Evolutionary conservation across 2,113 vertebrate genomes (phyloP), one percentile per base, ranked within the genome.

Genomic region (Brachirus orientalis): DNA sequence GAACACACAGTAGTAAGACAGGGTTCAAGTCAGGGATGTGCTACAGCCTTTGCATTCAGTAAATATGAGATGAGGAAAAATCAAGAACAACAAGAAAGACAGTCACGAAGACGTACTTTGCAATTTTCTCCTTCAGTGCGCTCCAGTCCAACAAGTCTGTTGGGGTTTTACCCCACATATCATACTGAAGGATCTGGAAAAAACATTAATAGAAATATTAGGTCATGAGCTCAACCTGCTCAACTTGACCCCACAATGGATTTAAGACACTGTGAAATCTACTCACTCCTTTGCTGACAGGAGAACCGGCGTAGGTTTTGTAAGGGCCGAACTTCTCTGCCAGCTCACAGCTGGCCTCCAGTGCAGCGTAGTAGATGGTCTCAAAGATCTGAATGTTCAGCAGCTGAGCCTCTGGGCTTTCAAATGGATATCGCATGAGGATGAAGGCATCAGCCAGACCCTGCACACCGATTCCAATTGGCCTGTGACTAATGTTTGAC

Each of bases 341-440:
- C 17, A 99, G 91, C 7, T 97, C 95, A 69, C 95, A 98, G 85
- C 97, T 99, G 79, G 96, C 94, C 82, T 98, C 97, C 89, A 99
- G 85, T 0, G 97, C 95, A 7, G 95, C 94, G 0, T 96, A 92
- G 85, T 99, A 99, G 46, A 99, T 97, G 52, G 97, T 99, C 93
- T 99, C 97, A n/a, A 99, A 99, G 72, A 99, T 98, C 11, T 97
- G 96, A 54, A 91, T 94, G 93, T 99, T 99, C 35, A 99, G 72
- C 19, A 86, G 63, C 87, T 98, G 97, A 2, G 97, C 97, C 83
- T 97, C 90, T 0, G 92, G 59, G n/a, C 97, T 99, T 67, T 99
- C 97, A 9, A 97, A 99, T 0, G 97, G 97, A 43, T 90, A 95
- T 10, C 97, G 87, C 97, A 99, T 97, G 1, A 99, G 85, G 88